A percentile compares a stretch with the other conserved stretches of the same genome.
Conservation (phyloP, 2,113 vertebrate species). For the Neolamprologus tretocephalus region DNA sequence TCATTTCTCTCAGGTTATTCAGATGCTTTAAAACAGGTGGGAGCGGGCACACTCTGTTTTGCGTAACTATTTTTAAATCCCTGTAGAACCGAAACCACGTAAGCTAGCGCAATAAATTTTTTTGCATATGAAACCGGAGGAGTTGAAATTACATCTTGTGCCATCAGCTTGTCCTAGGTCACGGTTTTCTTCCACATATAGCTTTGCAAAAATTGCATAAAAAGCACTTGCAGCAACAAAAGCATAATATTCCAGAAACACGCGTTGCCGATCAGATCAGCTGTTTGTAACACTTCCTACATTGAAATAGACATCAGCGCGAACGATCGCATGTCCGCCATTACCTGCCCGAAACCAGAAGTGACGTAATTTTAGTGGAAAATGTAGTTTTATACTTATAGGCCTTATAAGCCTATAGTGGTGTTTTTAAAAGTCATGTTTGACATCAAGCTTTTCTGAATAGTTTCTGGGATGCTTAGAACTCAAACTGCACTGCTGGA, state of each 20-base stretch:
- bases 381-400: background rate
- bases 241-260: background rate
- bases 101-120: background rate
- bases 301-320: background rate
- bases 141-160: background rate
- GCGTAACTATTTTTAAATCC: background rate
- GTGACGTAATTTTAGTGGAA: accelerated
- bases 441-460: no score
- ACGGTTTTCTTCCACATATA: accelerated
- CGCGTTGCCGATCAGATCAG: accelerated
- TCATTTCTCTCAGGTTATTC: background rate
- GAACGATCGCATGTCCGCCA: accelerated
- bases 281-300: accelerated
- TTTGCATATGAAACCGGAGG: background rate
- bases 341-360: accelerated
- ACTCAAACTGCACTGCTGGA: accelerated
- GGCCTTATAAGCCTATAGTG: background rate
- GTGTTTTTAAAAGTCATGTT: background rate
- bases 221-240: background rate
- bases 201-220: background rate
- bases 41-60: accelerated
- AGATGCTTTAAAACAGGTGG: accelerated
- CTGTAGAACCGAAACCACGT: accelerated
- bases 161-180: background rate
- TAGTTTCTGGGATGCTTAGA: no score